Evolutionary conservation across 37 sponge, comb jelly and placozoan genomes (phyloP), one percentile per base, ranked within the genome.

Genomic region (Halisarca cf. caerulea): DNA sequence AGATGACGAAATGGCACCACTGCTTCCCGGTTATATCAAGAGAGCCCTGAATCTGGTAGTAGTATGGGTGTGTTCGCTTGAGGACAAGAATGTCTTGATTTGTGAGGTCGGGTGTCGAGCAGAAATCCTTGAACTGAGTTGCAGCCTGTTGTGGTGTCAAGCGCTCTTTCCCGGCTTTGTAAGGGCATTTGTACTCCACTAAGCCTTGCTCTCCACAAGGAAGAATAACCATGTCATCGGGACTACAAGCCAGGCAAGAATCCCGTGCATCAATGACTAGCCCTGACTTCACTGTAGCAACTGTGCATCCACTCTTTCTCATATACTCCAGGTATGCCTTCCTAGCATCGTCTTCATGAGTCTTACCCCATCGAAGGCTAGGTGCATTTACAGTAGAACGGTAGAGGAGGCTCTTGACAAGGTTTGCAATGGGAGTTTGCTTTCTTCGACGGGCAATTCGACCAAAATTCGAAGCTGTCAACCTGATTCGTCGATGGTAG

Each of bases 1-100:
- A 69, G 71, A 69, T 36, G 33, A 34, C 36, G 7, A 69, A 69
- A 69, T 69, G 35, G 33, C 71, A 36, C 71, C 71, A 69, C 2
- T 32, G 71, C 71, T 35, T 34, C 33, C 71, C 71, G 27, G 7
- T 4, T 35, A 69, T 69, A 28, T 32, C 71, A 32, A 69, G 33
- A 35, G 27, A 32, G 2, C 71, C 71, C 33, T 69, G 71, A 36
- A 69, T 36, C 33, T 4, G 71, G 33, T 69, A 11, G 7, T 69
- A 69, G 7, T 69, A 69, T 36, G 27, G 27, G 37, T 69, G 71
- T 36, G 14, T 64, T 34, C 71, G 25, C 33, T 69, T 69, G n/a
- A n/a, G n/a, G n/a, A n/a, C n/a, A n/a, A n/a, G n/a, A n/a, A n/a
- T n/a, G n/a, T n/a, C n/a, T n/a, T n/a, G n/a, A n/a, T n/a, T n/a